Evolutionary conservation across 1,140 invertebrate genomes (phyloP), one percentile per base, ranked within the genome.

Genomic region (Chlorops oryzae): DNA sequence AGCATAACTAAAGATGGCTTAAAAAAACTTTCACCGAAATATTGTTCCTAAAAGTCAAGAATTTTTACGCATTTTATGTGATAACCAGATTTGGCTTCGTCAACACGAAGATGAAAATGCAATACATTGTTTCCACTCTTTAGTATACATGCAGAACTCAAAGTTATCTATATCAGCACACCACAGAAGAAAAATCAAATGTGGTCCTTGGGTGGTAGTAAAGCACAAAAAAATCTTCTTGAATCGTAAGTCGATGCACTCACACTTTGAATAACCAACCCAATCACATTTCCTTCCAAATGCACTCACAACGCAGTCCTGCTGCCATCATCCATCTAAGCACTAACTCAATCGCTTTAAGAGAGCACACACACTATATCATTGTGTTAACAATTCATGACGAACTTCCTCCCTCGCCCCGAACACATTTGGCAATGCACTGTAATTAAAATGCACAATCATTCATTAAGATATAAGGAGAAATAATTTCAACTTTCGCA

Each of bases 201-300:
- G 17, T 68, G 65, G 65, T 63, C 61, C 18, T 40, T 68, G 56
- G 65, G 65, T 51, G 65, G 65, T 53, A 65, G 61, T 52, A 63
- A 56, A 53, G 52, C 63, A 23, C 65, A 68, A 55, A 54, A 41
- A 51, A 62, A 65, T 32, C 51, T 68, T 27, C 51, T 65, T 54
- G 55, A 63, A 34, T 54, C 68, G 65, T 68, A 63, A 68, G 65
- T 68, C 58, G n/a, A 32, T n/a, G n/a, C n/a, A n/a, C n/a, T n/a
- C n/a, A n/a, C 18, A 9, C 9, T 10, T 10, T 15, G 28, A 32
- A 32, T 10, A 32, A 9, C 15, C 9, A 9, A 10, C 28, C 28
- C 9, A 32, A 32, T 32, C 28, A 32, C 15, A 32, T 32, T 32
- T 10, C 28, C 9, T 32, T 32, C 28, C 28, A 32, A 9, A 32